Conservation (phyloP, 2,113 vertebrate species). For the Caranx melampygus region DNA sequence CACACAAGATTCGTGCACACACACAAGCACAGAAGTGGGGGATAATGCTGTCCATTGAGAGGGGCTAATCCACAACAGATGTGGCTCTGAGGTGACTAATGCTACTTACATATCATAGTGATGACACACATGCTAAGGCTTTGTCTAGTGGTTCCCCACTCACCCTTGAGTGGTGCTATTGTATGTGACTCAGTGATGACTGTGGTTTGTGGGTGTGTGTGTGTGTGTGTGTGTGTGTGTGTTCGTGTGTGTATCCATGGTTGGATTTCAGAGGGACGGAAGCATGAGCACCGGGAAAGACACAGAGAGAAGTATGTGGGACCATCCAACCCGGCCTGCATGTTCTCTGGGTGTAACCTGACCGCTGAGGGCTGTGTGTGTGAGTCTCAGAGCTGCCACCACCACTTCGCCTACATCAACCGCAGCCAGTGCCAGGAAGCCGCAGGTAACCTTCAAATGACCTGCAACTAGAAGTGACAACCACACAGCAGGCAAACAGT, state of each 20-base stretch:
- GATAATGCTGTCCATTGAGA: slow-evolving; percentile 63
- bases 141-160: slow-evolving; percentile 38
- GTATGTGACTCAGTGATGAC: slow-evolving; percentile 67
- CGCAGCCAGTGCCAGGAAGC: slow-evolving; percentile 85
- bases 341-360: slow-evolving; percentile 87
- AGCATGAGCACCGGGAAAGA: slow-evolving; percentile 75
- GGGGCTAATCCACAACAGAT: slow-evolving; percentile 77
- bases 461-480: slow-evolving; percentile 36
- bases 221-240: slow-evolving; percentile 39
- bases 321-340: slow-evolving; percentile 77
- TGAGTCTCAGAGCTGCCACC: slow-evolving; percentile 84
- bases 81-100: slow-evolving; percentile 73
- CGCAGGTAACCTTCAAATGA: slow-evolving; percentile 80
- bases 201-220: slow-evolving; percentile 40
- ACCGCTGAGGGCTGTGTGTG: slow-evolving; percentile 82
- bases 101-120: slow-evolving; percentile 69
- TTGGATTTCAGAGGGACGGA: slow-evolving; percentile 73
- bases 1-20: slow-evolving; percentile 5
- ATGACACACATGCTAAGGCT: slow-evolving; percentile 69
- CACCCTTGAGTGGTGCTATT: slow-evolving; percentile 53
- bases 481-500: slow-evolving; percentile 10
- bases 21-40: background rate
- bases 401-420: slow-evolving; percentile 84
- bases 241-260: slow-evolving; percentile 35
- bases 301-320: slow-evolving; percentile 81